phyloP scores from a whole-genome alignment of 2,113 vertebrate species.

The Channa argus region DNA sequence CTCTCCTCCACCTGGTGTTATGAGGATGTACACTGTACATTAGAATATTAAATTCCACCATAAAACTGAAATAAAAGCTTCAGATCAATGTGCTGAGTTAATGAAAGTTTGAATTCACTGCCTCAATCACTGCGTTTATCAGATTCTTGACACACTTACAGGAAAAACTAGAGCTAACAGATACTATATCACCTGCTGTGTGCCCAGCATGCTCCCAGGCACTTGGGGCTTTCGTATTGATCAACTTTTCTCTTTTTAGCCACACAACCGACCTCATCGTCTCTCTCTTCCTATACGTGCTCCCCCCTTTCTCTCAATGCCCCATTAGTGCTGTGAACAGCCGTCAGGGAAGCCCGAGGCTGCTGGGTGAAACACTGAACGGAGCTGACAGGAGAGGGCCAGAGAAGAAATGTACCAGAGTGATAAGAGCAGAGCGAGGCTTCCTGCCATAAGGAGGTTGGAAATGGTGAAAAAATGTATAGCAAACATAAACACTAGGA shows the following conservation, averaged over 20 bases:
- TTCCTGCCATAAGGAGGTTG: not conserved
- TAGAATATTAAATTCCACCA: not conserved
- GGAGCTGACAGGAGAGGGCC: conserved; percentile 54
- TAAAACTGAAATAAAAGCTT: not conserved
- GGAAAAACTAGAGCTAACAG: not conserved
- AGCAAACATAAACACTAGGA: conserved; percentile 1
- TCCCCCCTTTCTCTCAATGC: conserved; percentile 20
- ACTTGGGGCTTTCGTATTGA: conserved; percentile 36
- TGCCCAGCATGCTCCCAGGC: conserved; percentile 5
- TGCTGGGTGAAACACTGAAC: conserved; percentile 53
- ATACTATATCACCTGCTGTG: conserved; percentile 8
- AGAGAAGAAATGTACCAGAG: conserved; percentile 22
- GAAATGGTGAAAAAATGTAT: conserved; percentile 10
- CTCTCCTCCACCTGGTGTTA: not conserved
- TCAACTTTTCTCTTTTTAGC: conserved; percentile 9
- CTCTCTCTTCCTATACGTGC: conserved; percentile 28
- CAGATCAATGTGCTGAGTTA: not conserved
- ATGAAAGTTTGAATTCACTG: not conserved
- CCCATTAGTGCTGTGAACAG: conserved; percentile 69
- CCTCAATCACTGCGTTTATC: not conserved
- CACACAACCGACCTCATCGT: conserved; percentile 34
- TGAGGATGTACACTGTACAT: not conserved
- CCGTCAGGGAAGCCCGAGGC: conserved; percentile 58
- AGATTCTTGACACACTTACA: conserved; percentile 17
- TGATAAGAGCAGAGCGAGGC: conserved; percentile 21